Base-by-base conservation (phyloP, 2,797 vertebrate species). In the Gambelia wislizenii region DNA sequence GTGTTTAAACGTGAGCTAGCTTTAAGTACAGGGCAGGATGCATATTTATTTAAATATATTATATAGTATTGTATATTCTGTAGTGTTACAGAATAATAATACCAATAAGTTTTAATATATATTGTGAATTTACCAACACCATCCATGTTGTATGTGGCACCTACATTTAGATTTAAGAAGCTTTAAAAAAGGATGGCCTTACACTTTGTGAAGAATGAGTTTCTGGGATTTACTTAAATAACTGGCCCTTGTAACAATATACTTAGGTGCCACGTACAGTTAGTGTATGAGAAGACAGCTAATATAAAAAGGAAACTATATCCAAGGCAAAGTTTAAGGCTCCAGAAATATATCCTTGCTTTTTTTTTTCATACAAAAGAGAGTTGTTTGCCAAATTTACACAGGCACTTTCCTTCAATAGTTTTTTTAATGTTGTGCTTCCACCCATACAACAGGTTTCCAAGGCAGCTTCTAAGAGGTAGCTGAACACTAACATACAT, bases 181-280 rank as follows among this genome's bases (percentile, higher is more conserved):
- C 75, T 86, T 25, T n/a, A n/a, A 3, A 89, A 89, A 54, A 85
- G 49, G 64, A 20, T 77, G 89, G 33, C 33, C 89, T 92, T 0
- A 90, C 87, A 87, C 80, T 92, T 94, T 93, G 93, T 85, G 94
- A 95, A 92, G 86, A 93, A 95, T 91, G 78, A 83, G 94, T 95
- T 95, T 75, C 67, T 91, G 52, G 59, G 87, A 2, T 93, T 93
- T 92, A 75, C 79, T 9, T 85, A 18, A 0, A 20, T 78, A 91
- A 87, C 83, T 90, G 90, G 83, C 88, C 75, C 44, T 90, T 76
- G 56, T 47, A 33, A 77, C 72, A 75, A 30, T 74, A 88, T 84
- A 91, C 6, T 64, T 87, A 4, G 0, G 4, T 0, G n/a, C 6
- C 81, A 52, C 87, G 59, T 67, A 87, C 69, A 77, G 64, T 9